These are phyloP conservation scores for Stictonetta naevosa DNA, from an alignment of 2,113 vertebrate genomes.

Conservation along the genomic window DNA sequence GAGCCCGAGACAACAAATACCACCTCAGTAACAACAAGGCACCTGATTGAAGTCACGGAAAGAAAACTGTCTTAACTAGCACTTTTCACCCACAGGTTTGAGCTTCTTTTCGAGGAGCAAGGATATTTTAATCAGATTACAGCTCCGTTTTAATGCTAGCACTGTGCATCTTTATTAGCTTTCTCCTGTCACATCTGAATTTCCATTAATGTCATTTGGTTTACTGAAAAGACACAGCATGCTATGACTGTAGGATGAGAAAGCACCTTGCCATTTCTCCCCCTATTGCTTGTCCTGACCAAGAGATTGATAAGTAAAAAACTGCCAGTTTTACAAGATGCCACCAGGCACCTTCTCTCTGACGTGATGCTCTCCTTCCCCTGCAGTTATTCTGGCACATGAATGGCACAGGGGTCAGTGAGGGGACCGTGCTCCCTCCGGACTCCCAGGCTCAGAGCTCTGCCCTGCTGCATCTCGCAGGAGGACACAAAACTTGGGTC, in stretches of 20 bases:
- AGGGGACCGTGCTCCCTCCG: not conserved
- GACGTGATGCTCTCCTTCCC: not conserved
- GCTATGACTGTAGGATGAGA: not conserved
- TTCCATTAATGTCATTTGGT: not conserved
- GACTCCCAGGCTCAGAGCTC: not conserved
- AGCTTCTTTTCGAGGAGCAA: not conserved
- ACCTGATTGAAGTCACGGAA: not conserved
- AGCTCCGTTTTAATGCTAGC: not conserved
- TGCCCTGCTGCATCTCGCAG: not conserved
- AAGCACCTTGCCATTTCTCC: not conserved
- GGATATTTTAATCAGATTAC: not conserved
- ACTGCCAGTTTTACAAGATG: not conserved
- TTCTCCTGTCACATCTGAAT: not conserved
- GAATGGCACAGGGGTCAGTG: not conserved
- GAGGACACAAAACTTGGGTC: not conserved
- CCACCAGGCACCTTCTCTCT: not conserved
- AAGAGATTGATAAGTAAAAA: not conserved
- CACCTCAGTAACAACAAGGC: not conserved
- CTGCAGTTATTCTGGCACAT: not conserved
- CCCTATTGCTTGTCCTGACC: not conserved
- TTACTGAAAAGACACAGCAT: not conserved
- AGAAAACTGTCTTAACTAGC: not conserved
- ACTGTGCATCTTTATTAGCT: not conserved
- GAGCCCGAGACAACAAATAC: not conserved
- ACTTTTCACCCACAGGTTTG: not conserved